phyloP scores from a whole-genome alignment of 2,113 vertebrate species.

The Dendrocopos noguchii region DNA sequence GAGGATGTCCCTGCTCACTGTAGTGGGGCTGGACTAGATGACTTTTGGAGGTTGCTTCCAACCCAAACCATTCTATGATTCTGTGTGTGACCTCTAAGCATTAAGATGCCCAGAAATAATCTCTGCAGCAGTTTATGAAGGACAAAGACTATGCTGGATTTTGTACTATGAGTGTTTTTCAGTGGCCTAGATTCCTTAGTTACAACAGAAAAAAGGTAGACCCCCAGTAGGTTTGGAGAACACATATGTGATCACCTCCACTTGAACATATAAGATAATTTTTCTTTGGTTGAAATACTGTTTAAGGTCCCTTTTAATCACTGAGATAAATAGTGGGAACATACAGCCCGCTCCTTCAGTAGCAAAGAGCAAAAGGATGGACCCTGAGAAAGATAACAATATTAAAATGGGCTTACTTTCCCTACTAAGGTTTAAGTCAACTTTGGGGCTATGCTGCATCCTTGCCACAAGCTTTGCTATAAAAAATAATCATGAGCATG shows the following conservation, averaged over 20 bases:
- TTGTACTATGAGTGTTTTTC: not conserved
- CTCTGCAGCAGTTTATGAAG: not conserved
- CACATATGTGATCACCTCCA: not conserved
- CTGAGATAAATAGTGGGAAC: not conserved
- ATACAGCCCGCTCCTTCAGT: not conserved
- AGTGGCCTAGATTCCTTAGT: not conserved
- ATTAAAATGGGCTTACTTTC: not conserved
- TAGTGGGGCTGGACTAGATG: too few species aligned
- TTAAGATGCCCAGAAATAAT: not conserved
- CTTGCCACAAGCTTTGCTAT: not conserved
- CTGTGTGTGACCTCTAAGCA: not conserved
- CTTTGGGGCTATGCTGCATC: not conserved
- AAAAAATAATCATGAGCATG: not conserved
- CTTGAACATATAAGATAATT: not conserved
- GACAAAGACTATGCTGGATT: not conserved
- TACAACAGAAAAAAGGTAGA: not conserved
- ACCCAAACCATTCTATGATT: too few species aligned
- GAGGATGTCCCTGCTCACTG: too few species aligned
- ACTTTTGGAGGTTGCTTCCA: too few species aligned
- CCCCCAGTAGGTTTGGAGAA: not conserved
- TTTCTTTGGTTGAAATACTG: not conserved
- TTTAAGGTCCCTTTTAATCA: not conserved
- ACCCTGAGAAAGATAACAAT: not conserved
- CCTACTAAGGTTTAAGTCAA: not conserved
- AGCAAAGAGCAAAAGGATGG: not conserved